Evolutionary conservation across 2,888 invertebrate species (phyloP).

Genomic region (Carcina quercana): DNA sequence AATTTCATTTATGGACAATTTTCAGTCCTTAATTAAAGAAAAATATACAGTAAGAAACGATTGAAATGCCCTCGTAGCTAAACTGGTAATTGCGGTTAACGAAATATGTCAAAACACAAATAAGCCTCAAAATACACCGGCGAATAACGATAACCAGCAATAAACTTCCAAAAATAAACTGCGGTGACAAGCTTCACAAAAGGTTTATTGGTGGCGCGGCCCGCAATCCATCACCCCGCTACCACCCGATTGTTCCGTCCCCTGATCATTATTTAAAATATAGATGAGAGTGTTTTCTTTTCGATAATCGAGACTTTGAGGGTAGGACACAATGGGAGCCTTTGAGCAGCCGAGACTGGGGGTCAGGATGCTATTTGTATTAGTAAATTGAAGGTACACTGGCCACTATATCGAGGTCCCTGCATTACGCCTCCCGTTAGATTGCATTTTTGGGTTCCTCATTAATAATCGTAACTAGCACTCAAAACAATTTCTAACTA

Average conservation of each 20-base stretch:
- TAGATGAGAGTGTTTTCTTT: constrained; percentile 74
- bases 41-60: no score
- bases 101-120: no score
- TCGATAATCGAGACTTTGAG: constrained; percentile 72
- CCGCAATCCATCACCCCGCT: constrained; percentile 63
- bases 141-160: no score
- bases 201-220: constrained; percentile 54
- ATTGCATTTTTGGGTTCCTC: constrained; percentile 23
- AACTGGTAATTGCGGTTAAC: no score
- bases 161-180: constrained; percentile 26
- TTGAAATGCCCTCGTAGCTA: no score
- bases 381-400: constrained; percentile 66
- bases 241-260: constrained; percentile 34
- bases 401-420: constrained; percentile 50
- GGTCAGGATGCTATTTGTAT: constrained; percentile 64
- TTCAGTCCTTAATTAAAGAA: no score
- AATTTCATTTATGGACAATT: no score
- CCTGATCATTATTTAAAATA: constrained; percentile 73
- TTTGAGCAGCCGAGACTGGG: constrained; percentile 55
- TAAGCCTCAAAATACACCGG: no score
- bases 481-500: no score
- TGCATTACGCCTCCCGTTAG: constrained; percentile 27
- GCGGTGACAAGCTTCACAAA: constrained; percentile 49
- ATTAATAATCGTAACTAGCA: no score
- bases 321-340: constrained; percentile 61